Base-by-base conservation (phyloP, 2,888 invertebrate genomes). In the Graphium colonna region DNA sequence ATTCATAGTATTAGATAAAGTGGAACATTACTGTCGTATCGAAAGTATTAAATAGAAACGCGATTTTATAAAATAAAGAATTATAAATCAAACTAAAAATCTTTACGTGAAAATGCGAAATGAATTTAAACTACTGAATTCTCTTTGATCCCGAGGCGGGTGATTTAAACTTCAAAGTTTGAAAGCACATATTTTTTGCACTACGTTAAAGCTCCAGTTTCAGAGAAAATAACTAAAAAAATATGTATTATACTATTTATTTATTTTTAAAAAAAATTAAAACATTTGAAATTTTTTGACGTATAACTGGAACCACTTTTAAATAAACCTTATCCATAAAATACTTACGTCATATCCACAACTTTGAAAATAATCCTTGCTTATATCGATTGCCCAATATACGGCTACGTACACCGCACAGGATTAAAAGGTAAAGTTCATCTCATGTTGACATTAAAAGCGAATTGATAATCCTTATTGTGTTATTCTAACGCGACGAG, bases 371-470 rank as follows among this genome's bases (percentile, higher is more conserved):
- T 21, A 49, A 36, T 36, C 43, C 9, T 26, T 39, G 13, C 43
- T 28, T 31, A 10, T 51, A 58, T 58, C 31, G 44, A 52, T 57
- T 16, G 3, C 21, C 18, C 21, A 33, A 21, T 51, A 17, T 47
- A 50, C 33, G 16, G 38, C 18, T 50, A 0, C 21, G 39, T n/a
- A 39, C 43, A 42, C 41, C 28, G 31, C 42, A 64, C 51, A 68
- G 68, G 67, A 60, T 68, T 70, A 71, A 69, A 48, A 73, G 67
- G 71, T 60, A 56, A 61, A 59, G 65, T 66, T 61, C 62, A 62
- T 69, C 60, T 68, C 63, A 68, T 64, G 61, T 65, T 61, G 65
- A 52, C 68, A 72, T 69, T 66, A 59, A 64, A 68, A 66, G 57
- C 62, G 61, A 67, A 69, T 62, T 62, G 59, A 64, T 67, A 42